Evolutionary conservation across 30 jellyfish, hydroid and myxozoan species (phyloP).

Genomic region (Hydractinia symbiolongicarpus): DNA sequence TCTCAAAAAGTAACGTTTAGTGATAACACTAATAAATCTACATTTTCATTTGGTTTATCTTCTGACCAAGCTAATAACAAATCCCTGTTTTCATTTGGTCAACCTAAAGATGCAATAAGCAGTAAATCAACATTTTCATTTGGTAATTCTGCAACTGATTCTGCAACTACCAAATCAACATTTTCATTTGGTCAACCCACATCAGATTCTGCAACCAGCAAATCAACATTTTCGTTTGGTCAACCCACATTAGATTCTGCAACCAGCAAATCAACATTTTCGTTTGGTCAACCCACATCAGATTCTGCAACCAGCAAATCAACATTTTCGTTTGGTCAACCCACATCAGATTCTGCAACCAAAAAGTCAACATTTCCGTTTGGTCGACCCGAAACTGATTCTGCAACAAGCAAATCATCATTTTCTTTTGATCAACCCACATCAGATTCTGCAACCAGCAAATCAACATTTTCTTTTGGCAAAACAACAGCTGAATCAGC

Average conservation of each 20-base stretch:
- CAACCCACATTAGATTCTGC: not conserved
- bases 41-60: no score
- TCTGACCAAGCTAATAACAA: no score
- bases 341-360: not conserved
- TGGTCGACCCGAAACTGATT: conserved; percentile 6
- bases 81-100: not conserved
- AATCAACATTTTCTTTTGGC: not conserved
- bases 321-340: not conserved
- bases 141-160: not conserved
- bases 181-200: not conserved
- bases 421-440: not conserved
- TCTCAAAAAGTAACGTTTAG: no score
- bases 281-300: not conserved
- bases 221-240: not conserved
- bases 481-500: not conserved
- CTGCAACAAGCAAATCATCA: not conserved
- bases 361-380: not conserved
- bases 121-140: not conserved
- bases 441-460: not conserved
- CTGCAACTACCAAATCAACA: not conserved
- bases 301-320: not conserved
- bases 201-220: not conserved
- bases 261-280: not conserved
- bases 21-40: no score
- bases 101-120: not conserved